Base-by-base conservation (phyloP, 2,888 invertebrate species). In the Caenorhabditis zanzibari region DNA sequence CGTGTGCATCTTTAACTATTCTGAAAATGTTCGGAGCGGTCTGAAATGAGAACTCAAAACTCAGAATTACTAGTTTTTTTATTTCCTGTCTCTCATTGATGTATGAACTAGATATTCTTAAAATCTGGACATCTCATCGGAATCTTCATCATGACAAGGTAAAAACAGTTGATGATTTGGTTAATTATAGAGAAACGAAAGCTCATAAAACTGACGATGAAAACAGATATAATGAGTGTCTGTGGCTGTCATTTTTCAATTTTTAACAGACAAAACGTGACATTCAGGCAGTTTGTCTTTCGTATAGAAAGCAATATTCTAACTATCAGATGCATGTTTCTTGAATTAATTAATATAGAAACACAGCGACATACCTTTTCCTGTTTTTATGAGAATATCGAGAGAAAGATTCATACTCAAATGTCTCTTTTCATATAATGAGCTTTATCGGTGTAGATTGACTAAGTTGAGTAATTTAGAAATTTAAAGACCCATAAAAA, bases 61-160 rank as follows among this genome's bases (percentile, higher is more conserved):
- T 68, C 68, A 54, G 35, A 38, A 38, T 35, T 38, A 2, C 44
- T 44, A 16, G 44, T 44, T 14, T 38, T 16, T 66, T n/a, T n/a
- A n/a, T 35, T 22, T n/a, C 26, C 9, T 16, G 38, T 56, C 32
- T 44, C 66, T 61, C 26, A 35, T 41, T 59, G 71, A 79, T 79
- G 71, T 79, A 71, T 64, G 79, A 79, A 47, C 64, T 71, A 35
- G 71, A 71, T 71, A 79, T 71, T 79, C 71, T 63, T 1, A 56
- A 63, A 79, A 71, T 79, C 12, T 71, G 79, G 79, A 47, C 71
- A 54, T 10, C 63, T 61, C 68, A 49, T 41, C 71, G 79, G 32
- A 71, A 58, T 38, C 22, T 38, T 68, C 38, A 54, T 63, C n/a
- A 63, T 47, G 63, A 63, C 10, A 38, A 54, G 54, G 35, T 35